phyloP scores from a whole-genome alignment of 2,113 vertebrate species.

The Neolamprologus hecqui region DNA sequence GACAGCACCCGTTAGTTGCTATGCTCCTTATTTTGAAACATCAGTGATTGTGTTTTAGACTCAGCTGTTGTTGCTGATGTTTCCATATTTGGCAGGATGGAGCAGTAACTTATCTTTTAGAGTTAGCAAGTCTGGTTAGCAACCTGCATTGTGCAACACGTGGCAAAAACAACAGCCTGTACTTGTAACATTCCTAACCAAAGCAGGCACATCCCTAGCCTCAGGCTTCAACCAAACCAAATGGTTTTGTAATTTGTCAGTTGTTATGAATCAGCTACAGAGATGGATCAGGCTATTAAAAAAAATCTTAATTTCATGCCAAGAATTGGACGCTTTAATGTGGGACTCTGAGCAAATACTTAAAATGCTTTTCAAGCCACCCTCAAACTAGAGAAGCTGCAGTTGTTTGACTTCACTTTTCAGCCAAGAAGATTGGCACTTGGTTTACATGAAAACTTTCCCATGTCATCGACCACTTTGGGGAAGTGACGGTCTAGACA shows the following conservation, averaged over 20 bases:
- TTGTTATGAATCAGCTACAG: not conserved
- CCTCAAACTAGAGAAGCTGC: not conserved
- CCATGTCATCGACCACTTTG: not conserved
- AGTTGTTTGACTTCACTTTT: not conserved
- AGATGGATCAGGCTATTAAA: not conserved
- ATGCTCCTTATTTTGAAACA: not conserved
- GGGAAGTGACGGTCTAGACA: not conserved
- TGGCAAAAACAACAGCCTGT: not conserved
- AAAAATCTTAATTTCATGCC: not conserved
- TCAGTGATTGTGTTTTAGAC: not conserved
- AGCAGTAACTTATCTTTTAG: not conserved
- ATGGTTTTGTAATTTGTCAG: not conserved
- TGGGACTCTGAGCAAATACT: not conserved
- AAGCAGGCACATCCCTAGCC: not conserved
- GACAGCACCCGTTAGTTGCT: not conserved
- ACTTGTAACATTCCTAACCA: not conserved
- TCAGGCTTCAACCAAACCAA: not conserved
- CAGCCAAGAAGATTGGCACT: not conserved
- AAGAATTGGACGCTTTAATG: not conserved
- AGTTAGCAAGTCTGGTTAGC: fast-evolving
- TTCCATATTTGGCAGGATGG: not conserved
- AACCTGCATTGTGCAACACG: not conserved
- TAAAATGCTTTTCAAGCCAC: fast-evolving
- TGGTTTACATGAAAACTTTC: not conserved
- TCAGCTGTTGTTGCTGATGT: not conserved